These are phyloP conservation scores for Stylophora pistillata DNA, from an alignment of 64 coral and sea anemone genomes.

Conservation along the genomic window DNA sequence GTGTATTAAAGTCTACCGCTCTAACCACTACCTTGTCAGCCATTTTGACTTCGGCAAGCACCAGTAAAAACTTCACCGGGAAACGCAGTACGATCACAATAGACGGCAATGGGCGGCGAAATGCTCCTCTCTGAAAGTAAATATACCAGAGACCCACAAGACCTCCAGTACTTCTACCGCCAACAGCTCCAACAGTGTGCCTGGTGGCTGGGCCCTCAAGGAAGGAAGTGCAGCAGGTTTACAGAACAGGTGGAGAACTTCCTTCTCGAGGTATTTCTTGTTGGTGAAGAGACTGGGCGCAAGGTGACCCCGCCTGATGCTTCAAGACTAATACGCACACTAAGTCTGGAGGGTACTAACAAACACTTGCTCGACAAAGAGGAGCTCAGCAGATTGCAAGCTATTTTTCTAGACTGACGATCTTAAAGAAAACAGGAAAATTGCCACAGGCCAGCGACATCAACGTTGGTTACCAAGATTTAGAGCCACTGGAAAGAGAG, in stretches of 20 bases:
- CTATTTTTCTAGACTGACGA: background rate
- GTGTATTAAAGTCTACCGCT: no score
- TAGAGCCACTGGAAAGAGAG: constrained; percentile 13
- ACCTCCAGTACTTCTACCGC: constrained; percentile 22
- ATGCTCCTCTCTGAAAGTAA: constrained; percentile 56
- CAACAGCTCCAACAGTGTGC: constrained; percentile 1
- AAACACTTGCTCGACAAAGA: constrained; percentile 11
- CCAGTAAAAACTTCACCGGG: constrained; percentile 48
- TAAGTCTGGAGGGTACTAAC: background rate
- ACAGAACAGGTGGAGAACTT: constrained; percentile 8
- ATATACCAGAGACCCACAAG: constrained; percentile 20
- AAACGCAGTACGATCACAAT: constrained; percentile 43
- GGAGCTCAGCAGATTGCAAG: background rate
- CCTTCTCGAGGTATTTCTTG: constrained; percentile 17
- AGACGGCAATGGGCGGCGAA: constrained; percentile 49
- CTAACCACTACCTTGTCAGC: background rate
- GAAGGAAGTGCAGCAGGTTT: constrained; percentile 6
- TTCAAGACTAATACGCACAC: constrained; percentile 13
- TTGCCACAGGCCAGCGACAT: background rate
- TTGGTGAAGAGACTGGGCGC: constrained; percentile 2
- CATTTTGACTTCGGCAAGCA: constrained; percentile 49
- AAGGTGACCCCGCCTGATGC: constrained; percentile 12
- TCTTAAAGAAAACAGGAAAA: constrained; percentile 13
- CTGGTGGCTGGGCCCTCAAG: constrained; percentile 10
- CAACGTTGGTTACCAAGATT: background rate